Conservation (phyloP, 2,888 invertebrate genomes). For the Cataglyphis rosenhaueri region DNA sequence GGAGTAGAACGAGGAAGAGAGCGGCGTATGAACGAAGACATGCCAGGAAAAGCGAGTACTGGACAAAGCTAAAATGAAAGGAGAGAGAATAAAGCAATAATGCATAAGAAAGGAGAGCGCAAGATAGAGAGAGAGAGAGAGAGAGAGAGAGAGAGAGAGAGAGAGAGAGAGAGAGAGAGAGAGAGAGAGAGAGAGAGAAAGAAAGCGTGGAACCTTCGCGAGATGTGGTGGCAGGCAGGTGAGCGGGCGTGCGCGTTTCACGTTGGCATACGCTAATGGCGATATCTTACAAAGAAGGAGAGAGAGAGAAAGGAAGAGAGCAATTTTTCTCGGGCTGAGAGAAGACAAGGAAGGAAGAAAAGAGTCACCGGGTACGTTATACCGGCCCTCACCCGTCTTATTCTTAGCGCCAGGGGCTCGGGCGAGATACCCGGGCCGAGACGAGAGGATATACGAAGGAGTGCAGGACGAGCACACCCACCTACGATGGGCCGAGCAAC, state of each 20-base stretch:
- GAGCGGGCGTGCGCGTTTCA: slow-evolving; percentile 78
- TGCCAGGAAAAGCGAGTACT: slow-evolving; percentile 20
- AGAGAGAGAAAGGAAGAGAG: not conserved
- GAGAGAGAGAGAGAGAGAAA: not conserved
- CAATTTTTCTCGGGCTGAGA: slow-evolving; percentile 35
- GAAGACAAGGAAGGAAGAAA: slow-evolving; percentile 39
- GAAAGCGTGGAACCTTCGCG: slow-evolving; percentile 61
- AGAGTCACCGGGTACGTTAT: slow-evolving; percentile 69
- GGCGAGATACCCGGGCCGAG: slow-evolving; percentile 69
- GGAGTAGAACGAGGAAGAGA: slow-evolving; percentile 48
- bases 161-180: not conserved
- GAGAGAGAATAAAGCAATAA: not conserved
- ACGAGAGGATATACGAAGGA: slow-evolving; percentile 60
- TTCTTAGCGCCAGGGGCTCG: slow-evolving; percentile 81
- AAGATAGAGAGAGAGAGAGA: not conserved
- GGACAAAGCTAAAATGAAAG: slow-evolving; percentile 12
- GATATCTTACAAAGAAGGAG: slow-evolving; percentile 68
- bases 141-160: not conserved
- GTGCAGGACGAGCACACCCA: slow-evolving; percentile 78
- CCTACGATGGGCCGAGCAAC: slow-evolving; percentile 80
- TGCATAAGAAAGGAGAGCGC: slow-evolving; percentile 4
- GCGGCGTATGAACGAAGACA: slow-evolving; percentile 20
- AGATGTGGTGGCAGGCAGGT: slow-evolving; percentile 78
- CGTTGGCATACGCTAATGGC: slow-evolving; percentile 82
- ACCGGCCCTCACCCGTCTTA: slow-evolving; percentile 78